Conservation (phyloP, 2,797 vertebrate genomes). For the Typhlichthys subterraneus region DNA sequence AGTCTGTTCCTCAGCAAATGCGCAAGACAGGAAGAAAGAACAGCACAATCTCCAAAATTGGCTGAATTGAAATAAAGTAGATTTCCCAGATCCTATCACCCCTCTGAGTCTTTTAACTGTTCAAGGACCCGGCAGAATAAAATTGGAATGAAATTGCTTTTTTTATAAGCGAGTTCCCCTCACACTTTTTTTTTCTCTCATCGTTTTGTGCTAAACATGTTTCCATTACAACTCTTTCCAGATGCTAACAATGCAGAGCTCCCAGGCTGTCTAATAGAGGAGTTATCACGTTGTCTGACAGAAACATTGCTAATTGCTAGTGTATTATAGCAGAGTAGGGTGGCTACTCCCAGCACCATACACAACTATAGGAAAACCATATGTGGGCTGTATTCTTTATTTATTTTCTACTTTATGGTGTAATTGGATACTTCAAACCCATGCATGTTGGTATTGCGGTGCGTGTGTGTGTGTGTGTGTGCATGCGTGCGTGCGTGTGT, state of each 20-base stretch:
- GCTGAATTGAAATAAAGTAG: slow-evolving; percentile 57
- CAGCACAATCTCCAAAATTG: slow-evolving; percentile 33
- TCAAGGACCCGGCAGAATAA: slow-evolving; percentile 28
- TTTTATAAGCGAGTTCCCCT: slow-evolving; percentile 27
- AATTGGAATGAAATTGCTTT: slow-evolving; percentile 43
- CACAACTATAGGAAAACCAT: slow-evolving; percentile 2
- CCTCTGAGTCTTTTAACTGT: slow-evolving; percentile 32
- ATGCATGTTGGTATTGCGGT: not conserved
- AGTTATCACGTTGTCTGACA: slow-evolving; percentile 47
- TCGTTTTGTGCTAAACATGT: slow-evolving; percentile 38
- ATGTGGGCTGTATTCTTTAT: slow-evolving; percentile 15
- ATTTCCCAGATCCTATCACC: slow-evolving; percentile 53
- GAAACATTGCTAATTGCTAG: slow-evolving; percentile 50
- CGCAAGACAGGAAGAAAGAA: slow-evolving; percentile 19
- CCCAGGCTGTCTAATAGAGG: slow-evolving; percentile 31
- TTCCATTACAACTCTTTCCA: slow-evolving; percentile 36
- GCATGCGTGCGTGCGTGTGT: not conserved
- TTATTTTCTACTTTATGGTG: slow-evolving; percentile 16
- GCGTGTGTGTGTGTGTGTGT: not conserved
- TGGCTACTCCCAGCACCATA: slow-evolving; percentile 20
- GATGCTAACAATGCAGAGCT: slow-evolving; percentile 41
- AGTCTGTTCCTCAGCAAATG: slow-evolving; percentile 37
- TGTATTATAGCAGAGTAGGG: slow-evolving; percentile 18
- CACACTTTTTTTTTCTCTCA: slow-evolving; percentile 26
- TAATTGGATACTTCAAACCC: slow-evolving; percentile 8